phyloP scores from a whole-genome alignment of 2,888 invertebrate genomes.

The Eristalis arbustorum region DNA sequence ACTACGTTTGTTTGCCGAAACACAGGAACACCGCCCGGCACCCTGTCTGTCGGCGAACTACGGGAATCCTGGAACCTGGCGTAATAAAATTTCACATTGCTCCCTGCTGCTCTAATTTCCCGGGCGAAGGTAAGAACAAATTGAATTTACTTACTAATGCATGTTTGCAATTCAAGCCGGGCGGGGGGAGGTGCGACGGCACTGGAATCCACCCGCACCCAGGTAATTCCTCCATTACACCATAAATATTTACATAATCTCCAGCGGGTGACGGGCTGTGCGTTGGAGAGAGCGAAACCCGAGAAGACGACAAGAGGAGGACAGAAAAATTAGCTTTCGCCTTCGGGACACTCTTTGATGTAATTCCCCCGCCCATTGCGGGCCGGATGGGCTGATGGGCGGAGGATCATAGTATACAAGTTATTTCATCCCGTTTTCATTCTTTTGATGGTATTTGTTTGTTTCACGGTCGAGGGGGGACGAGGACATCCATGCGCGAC shows the following conservation, averaged over 20 bases:
- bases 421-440: conserved; percentile 14
- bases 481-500: neutral
- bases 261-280: conserved; percentile 8
- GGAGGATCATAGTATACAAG: conserved; percentile 5
- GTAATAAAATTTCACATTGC: conserved; percentile 35
- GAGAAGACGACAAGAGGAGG: conserved; percentile 9
- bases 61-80: neutral
- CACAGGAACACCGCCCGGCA: neutral
- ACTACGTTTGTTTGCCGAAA: conserved; percentile 31
- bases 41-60: neutral
- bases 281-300: conserved; percentile 38
- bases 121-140: conserved; percentile 51
- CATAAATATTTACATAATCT: conserved; percentile 60
- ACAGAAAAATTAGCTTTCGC: conserved; percentile 23
- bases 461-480: neutral
- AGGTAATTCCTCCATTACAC: conserved; percentile 48
- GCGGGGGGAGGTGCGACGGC: neutral
- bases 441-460: neutral
- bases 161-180: conserved; percentile 52
- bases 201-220: neutral
- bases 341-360: conserved; percentile 1
- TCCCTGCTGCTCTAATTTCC: conserved; percentile 50
- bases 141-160: conserved; percentile 63
- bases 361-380: neutral
- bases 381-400: neutral